Conservation (phyloP, 23 tunicate genomes). For the Oikopleura dioica region DNA sequence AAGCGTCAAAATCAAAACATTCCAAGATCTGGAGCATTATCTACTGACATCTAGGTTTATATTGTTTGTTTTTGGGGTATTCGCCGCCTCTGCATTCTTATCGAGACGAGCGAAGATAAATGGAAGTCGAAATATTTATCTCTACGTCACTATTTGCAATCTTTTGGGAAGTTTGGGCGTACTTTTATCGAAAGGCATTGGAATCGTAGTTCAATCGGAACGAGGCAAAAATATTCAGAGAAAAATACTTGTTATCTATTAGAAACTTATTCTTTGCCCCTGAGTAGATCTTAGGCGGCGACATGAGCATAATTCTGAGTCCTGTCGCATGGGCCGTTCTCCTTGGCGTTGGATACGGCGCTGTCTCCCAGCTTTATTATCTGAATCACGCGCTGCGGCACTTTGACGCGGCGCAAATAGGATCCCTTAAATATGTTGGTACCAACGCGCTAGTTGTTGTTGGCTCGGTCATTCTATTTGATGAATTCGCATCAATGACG, state of each 20-base stretch:
- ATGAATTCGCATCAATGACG: neutral
- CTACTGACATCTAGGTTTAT: neutral
- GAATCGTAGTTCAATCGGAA: neutral
- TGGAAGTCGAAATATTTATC: neutral
- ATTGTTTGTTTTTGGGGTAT: neutral
- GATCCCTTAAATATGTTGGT: neutral
- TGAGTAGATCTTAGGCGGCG: neutral
- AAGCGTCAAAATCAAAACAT: neutral
- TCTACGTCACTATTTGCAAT: neutral
- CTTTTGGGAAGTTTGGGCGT: neutral
- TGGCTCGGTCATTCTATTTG: neutral
- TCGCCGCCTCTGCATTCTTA: no score
- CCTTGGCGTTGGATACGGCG: neutral
- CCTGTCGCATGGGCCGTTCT: neutral
- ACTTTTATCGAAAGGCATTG: neutral
- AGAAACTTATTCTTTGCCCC: no score
- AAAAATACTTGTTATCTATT: no score
- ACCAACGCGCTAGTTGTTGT: neutral
- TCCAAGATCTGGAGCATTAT: neutral
- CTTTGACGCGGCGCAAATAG: neutral
- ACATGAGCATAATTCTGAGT: neutral
- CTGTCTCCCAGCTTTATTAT: neutral
- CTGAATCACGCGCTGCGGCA: neutral
- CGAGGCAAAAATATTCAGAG: no score
- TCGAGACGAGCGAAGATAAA: neutral